These are phyloP conservation scores for Mola mola DNA, from an alignment of 2,113 vertebrate genomes.

Conservation along the genomic window DNA sequence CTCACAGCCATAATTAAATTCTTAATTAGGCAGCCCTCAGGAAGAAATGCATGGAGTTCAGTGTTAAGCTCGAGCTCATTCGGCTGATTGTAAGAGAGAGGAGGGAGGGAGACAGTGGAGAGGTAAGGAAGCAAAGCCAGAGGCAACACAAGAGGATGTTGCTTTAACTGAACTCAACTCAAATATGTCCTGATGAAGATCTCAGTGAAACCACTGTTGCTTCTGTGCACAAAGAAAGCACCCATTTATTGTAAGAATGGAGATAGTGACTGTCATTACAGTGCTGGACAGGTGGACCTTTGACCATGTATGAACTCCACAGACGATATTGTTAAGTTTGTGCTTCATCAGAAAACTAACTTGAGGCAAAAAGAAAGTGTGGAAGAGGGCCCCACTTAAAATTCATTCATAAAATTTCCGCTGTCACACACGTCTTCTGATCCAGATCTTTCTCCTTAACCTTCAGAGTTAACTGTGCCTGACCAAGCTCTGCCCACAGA, in stretches of 20 bases:
- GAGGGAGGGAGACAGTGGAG: constrained; percentile 20
- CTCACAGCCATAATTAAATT: constrained; percentile 81
- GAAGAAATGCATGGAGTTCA: constrained; percentile 71
- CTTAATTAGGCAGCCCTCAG: constrained; percentile 76
- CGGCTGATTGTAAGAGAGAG: constrained; percentile 40
- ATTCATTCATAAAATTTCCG: constrained; percentile 17
- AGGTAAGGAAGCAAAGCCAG: constrained; percentile 41
- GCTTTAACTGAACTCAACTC: constrained; percentile 30
- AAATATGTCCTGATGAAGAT: constrained; percentile 44
- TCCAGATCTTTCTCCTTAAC: too few species aligned
- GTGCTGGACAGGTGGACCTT: too few species aligned
- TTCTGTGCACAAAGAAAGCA: too few species aligned
- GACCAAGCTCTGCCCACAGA: constrained; percentile 46
- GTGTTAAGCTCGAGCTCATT: constrained; percentile 63
- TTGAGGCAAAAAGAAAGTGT: constrained; percentile 5
- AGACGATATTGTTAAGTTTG: too few species aligned
- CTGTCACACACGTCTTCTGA: constrained; percentile 18
- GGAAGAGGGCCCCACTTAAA: constrained; percentile 20
- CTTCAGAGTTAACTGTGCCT: constrained; percentile 39
- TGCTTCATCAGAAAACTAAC: constrained; percentile 25
- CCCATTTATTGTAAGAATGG: constrained; percentile 4
- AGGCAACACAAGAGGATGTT: constrained; percentile 26
- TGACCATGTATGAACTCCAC: too few species aligned
- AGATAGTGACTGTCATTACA: constrained; percentile 3
- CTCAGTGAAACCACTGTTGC: constrained; percentile 36